Conservation (phyloP, 2,113 vertebrate genomes). For the Thermophis baileyi region DNA sequence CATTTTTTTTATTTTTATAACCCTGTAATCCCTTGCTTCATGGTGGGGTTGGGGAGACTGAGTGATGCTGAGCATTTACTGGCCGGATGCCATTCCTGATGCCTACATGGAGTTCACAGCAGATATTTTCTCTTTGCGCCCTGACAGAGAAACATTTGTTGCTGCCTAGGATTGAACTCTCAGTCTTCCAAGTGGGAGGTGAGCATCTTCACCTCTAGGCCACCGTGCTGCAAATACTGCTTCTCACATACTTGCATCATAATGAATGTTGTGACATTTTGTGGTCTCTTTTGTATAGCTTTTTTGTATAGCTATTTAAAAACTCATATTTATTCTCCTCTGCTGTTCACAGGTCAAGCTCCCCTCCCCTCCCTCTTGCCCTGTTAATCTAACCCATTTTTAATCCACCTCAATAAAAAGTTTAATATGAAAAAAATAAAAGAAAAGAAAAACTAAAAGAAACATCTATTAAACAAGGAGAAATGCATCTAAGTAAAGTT, state of each 20-base stretch:
- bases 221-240: background rate
- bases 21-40: background rate
- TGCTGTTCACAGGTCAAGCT: constrained; percentile 8
- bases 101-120: background rate
- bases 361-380: background rate
- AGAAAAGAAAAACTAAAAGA: background rate
- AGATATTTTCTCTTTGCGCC: background rate
- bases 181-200: background rate
- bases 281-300: background rate
- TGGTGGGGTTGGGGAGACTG: background rate
- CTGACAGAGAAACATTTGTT: background rate
- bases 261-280: background rate
- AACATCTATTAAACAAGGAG: background rate
- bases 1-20: background rate
- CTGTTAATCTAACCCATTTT: constrained; percentile 26
- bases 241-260: background rate
- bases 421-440: constrained; percentile 14
- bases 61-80: background rate
- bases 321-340: background rate
- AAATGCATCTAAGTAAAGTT: background rate
- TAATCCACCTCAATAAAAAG: constrained; percentile 38
- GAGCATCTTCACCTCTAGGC: background rate
- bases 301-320: background rate
- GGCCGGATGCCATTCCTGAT: background rate
- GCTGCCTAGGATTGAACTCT: background rate